Conservation (phyloP, 2,888 invertebrate genomes). For the Dasypolia templi region DNA sequence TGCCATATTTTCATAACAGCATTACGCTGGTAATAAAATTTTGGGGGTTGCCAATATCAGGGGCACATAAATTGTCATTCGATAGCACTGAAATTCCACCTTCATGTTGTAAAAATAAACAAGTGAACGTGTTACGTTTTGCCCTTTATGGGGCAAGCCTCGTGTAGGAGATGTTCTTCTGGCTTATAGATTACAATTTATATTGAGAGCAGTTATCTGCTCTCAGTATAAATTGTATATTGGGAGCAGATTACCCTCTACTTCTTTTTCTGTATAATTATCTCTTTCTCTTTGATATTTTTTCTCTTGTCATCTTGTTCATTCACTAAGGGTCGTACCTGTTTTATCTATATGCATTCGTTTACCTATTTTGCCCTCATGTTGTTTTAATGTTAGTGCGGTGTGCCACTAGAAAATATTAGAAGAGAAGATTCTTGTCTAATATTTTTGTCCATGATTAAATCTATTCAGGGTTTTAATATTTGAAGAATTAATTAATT, state of each 20-base stretch:
- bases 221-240: no score
- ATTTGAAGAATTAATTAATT: background rate
- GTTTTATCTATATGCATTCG: background rate
- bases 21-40: constrained; percentile 78
- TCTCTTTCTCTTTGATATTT: background rate
- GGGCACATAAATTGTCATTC: constrained; percentile 73
- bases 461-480: background rate
- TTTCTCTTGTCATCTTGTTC: background rate
- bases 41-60: constrained; percentile 74
- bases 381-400: background rate
- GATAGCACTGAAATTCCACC: constrained; percentile 64
- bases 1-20: constrained; percentile 76
- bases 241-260: constrained; percentile 3
- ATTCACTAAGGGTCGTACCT: background rate
- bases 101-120: constrained; percentile 62
- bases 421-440: no score
- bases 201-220: no score
- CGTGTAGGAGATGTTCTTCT: background rate
- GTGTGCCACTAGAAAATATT: background rate
- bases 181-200: constrained; percentile 9
- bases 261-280: background rate
- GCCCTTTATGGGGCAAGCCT: constrained; percentile 22
- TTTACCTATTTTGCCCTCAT: background rate
- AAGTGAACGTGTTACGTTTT: constrained; percentile 55
- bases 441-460: background rate